These are phyloP conservation scores for Bothrops jararaca DNA, from an alignment of 2,113 vertebrate species.

Conservation along the genomic window DNA sequence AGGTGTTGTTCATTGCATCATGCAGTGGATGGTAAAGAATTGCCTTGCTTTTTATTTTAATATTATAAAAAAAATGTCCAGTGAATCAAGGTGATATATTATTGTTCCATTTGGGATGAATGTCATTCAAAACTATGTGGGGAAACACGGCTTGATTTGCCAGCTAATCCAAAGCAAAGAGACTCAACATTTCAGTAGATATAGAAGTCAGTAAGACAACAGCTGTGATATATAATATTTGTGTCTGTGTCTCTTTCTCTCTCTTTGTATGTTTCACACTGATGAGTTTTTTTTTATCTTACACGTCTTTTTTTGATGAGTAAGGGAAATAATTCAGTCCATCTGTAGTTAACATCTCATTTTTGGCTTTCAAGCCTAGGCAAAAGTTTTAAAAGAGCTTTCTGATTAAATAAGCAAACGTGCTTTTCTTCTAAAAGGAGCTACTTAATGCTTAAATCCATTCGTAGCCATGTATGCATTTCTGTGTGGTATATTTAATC, in stretches of 20 bases:
- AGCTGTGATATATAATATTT: not conserved
- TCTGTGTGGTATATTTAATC: not conserved
- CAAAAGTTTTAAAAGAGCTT: not conserved
- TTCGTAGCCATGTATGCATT: not conserved
- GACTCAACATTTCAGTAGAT: not conserved
- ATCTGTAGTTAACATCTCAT: not conserved
- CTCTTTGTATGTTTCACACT: not conserved
- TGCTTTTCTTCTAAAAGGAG: not conserved
- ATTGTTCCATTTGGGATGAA: not conserved
- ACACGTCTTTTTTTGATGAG: not conserved
- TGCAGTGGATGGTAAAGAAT: not conserved
- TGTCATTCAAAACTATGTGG: not conserved
- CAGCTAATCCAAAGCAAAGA: not conserved
- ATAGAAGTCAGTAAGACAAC: not conserved
- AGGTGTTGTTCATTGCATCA: not conserved
- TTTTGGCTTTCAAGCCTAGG: not conserved
- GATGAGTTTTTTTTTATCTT: not conserved
- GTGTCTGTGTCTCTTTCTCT: not conserved
- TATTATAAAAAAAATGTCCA: not conserved
- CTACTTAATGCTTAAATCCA: too few species aligned
- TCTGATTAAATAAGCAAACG: not conserved
- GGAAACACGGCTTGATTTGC: not conserved
- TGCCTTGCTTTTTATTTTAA: not conserved
- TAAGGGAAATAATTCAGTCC: not conserved
- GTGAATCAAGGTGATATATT: not conserved